phyloP scores from a whole-genome alignment of 2,888 invertebrate genomes.

The Timema cristinae region DNA sequence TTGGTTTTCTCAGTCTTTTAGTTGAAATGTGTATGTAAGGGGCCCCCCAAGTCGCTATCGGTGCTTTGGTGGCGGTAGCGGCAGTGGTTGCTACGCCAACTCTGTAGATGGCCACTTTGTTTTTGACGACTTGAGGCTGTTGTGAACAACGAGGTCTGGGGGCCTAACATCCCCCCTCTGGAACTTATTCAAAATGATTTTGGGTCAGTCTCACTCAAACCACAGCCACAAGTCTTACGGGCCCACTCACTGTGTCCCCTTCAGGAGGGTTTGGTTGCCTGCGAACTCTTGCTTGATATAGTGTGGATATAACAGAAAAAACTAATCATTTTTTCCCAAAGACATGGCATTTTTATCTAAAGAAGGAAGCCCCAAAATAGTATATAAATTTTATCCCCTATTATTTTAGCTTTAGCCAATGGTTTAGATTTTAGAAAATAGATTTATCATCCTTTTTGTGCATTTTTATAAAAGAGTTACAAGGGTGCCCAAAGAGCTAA shows the following conservation, averaged over 20 bases:
- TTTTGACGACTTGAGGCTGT: constrained; percentile 95
- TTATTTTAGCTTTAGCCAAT: no score
- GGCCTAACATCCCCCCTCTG: constrained; percentile 54
- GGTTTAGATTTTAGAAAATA: no score
- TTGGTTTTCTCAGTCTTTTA: background rate
- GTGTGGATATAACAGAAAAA: no score
- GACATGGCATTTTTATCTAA: no score
- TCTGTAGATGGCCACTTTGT: constrained; percentile 83
- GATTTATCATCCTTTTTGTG: no score
- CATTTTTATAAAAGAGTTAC: no score
- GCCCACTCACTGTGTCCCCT: constrained; percentile 85
- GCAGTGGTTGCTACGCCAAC: constrained; percentile 49
- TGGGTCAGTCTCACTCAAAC: constrained; percentile 86
- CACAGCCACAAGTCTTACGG: constrained; percentile 93
- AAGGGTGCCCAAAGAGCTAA: no score
- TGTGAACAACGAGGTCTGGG: constrained; percentile 79
- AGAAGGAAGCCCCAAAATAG: no score
- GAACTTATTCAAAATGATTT: constrained; percentile 79
- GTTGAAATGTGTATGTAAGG: constrained; percentile 15
- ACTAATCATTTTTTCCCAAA: no score
- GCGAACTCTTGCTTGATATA: no score
- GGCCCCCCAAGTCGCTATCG: constrained; percentile 23
- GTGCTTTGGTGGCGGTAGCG: constrained; percentile 23
- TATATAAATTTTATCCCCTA: no score
- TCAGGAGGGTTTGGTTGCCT: constrained; percentile 55